Percentiles rank a stretch among this genome's conserved stretches.
Conservation (phyloP, 2,113 vertebrate genomes). For the Synodontis membranacea region DNA sequence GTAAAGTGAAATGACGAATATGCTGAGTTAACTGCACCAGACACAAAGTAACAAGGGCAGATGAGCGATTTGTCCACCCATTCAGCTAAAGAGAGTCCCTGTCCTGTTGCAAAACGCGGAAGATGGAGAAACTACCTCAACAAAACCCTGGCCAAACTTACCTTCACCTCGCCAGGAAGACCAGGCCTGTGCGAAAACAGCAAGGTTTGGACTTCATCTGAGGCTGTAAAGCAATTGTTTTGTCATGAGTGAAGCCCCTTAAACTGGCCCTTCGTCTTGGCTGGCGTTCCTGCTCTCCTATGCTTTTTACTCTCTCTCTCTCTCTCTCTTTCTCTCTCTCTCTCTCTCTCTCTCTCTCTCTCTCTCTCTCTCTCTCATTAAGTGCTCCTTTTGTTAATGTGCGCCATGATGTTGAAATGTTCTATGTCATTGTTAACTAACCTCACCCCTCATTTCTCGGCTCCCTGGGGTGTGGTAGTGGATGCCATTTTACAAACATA, state of each 20-base stretch:
- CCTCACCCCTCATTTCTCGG: slow-evolving; percentile 40
- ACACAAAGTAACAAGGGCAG: slow-evolving; percentile 27
- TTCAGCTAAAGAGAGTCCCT: slow-evolving; percentile 44
- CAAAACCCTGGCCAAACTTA: slow-evolving; percentile 20
- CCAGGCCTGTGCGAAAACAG: slow-evolving; percentile 19
- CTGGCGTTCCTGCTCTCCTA: slow-evolving; percentile 39
- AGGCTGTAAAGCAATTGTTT: slow-evolving; percentile 50
- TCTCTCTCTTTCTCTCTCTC: slow-evolving; percentile 17
- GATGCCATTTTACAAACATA: slow-evolving; percentile 56
- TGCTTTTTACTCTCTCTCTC: slow-evolving; percentile 16
- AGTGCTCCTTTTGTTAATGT: slow-evolving; percentile 39
- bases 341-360: slow-evolving; percentile 19
- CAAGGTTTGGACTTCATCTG: slow-evolving; percentile 28
- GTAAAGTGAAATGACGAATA: slow-evolving; percentile 42
- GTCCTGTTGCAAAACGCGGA: slow-evolving; percentile 35
- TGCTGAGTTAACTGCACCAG: slow-evolving; percentile 34
- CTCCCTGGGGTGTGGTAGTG: slow-evolving; percentile 48
- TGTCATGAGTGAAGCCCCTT: slow-evolving; percentile 40
- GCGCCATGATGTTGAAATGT: slow-evolving; percentile 50
- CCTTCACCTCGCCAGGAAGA: slow-evolving; percentile 45
- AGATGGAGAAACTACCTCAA: slow-evolving; percentile 21
- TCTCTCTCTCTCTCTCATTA: slow-evolving; percentile 33
- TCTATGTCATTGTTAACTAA: slow-evolving; percentile 56
- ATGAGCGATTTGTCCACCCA: slow-evolving; percentile 41
- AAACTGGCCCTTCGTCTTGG: slow-evolving; percentile 42